phyloP scores from a whole-genome alignment of 2,113 vertebrate species.

The Halcyon senegalensis region DNA sequence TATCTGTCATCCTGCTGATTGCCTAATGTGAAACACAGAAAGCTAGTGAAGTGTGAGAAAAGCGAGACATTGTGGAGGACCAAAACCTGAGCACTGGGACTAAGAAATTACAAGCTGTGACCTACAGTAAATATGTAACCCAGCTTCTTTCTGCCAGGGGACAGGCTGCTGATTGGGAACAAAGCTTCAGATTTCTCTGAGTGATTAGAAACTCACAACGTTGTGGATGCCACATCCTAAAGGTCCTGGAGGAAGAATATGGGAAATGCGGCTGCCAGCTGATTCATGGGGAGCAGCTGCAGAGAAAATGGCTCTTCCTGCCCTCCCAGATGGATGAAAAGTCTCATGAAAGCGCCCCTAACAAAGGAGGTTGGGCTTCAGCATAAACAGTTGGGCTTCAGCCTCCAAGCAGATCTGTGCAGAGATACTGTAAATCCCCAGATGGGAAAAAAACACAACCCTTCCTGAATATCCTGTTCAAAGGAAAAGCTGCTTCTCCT shows the following conservation, averaged over 20 bases:
- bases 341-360: neutral
- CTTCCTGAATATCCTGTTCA: neutral
- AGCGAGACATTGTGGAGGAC: neutral
- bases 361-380: neutral
- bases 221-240: neutral
- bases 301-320: conserved; percentile 27
- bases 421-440: neutral
- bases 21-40: conserved; percentile 28
- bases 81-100: neutral
- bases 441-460: neutral
- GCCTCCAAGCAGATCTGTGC: neutral
- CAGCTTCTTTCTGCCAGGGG: neutral
- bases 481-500: neutral
- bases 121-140: neutral
- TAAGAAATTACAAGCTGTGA: neutral
- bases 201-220: neutral
- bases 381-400: neutral
- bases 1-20: conserved; percentile 49
- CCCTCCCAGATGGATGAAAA: conserved; percentile 30
- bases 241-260: neutral
- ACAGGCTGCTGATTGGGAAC: neutral
- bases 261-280: neutral
- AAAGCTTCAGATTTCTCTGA: neutral
- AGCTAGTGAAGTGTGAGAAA: conserved; percentile 3
- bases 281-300: conserved; percentile 18